Evolutionary conservation across 2,797 vertebrate genomes (phyloP).

Genomic region (Loris lydekkerianus): DNA sequence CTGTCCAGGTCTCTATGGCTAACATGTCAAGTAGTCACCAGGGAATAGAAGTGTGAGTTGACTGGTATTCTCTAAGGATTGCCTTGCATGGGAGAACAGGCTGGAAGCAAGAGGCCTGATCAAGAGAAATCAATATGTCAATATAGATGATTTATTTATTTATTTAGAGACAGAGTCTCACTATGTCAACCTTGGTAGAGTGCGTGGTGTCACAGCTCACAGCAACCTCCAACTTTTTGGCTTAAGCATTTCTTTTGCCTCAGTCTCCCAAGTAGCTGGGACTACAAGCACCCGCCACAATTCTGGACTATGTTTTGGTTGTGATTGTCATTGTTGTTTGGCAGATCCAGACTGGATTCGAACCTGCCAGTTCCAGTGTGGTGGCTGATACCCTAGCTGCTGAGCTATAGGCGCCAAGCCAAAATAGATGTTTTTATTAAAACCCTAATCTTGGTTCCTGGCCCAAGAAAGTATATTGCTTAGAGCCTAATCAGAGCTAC

Average conservation of each 20-base stretch:
- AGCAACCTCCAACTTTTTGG: too few relatives aligned
- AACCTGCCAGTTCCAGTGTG: too few relatives aligned
- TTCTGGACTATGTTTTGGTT: too few relatives aligned
- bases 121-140: constrained; percentile 10
- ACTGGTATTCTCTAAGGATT: constrained; percentile 14
- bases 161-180: too few relatives aligned
- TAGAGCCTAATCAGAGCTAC: constrained; percentile 53
- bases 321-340: too few relatives aligned
- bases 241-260: too few relatives aligned
- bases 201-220: too few relatives aligned
- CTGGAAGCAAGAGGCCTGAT: constrained; percentile 63
- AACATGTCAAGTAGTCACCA: background rate
- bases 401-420: background rate
- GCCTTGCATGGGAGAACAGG: constrained; percentile 29
- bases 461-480: constrained; percentile 28
- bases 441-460: constrained; percentile 36
- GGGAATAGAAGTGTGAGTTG: background rate
- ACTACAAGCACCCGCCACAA: too few relatives aligned
- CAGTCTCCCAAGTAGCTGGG: too few relatives aligned
- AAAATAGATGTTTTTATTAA: constrained; percentile 67
- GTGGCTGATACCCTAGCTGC: too few relatives aligned
- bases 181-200: too few relatives aligned
- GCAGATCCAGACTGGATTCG: too few relatives aligned
- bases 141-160: constrained; percentile 57
- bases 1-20: background rate